phyloP scores from a whole-genome alignment of 2,888 invertebrate species.

The Marasmarcha lunaedactyla region DNA sequence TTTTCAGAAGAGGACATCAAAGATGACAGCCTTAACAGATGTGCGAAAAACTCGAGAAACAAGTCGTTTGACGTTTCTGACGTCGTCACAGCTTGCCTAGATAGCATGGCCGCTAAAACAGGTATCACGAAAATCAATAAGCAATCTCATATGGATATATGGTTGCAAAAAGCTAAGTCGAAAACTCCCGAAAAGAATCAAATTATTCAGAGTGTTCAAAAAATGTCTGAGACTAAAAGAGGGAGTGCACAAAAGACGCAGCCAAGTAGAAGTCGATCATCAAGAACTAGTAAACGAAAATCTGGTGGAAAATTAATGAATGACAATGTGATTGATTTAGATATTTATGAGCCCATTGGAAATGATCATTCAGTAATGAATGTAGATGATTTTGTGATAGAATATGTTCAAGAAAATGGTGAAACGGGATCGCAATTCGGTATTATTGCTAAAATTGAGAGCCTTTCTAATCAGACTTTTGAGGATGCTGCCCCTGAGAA shows the following conservation, averaged over 20 bases:
- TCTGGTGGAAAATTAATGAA: constrained; percentile 6
- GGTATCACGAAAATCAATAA: constrained; percentile 58
- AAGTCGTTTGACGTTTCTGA: constrained; percentile 54
- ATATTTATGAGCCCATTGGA: background rate
- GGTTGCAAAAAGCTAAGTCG: constrained; percentile 63
- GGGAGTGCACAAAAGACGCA: background rate
- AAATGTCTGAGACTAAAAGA: constrained; percentile 9
- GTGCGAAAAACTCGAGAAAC: constrained; percentile 32
- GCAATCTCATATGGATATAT: constrained; percentile 64
- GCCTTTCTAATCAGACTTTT: constrained; percentile 9
- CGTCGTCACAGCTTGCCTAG: constrained; percentile 58
- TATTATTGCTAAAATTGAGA: constrained; percentile 21
- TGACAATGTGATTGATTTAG: background rate
- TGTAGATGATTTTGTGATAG: constrained; percentile 1
- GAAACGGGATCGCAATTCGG: constrained; percentile 3
- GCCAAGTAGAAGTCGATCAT: constrained; percentile 7
- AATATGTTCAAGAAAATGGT: constrained; percentile 8
- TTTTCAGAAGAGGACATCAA: constrained; percentile 53
- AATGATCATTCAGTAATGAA: background rate
- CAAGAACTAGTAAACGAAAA: constrained; percentile 13
- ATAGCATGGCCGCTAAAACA: constrained; percentile 61
- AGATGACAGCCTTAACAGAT: constrained; percentile 31
- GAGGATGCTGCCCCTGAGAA: too few species aligned
- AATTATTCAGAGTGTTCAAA: constrained; percentile 9
- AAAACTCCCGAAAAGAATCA: constrained; percentile 57